A percentile compares a stretch with the other conserved stretches of the same genome.
Evolutionary conservation across 2,888 invertebrate genomes (phyloP).

Genomic region (Euproctis similis): DNA sequence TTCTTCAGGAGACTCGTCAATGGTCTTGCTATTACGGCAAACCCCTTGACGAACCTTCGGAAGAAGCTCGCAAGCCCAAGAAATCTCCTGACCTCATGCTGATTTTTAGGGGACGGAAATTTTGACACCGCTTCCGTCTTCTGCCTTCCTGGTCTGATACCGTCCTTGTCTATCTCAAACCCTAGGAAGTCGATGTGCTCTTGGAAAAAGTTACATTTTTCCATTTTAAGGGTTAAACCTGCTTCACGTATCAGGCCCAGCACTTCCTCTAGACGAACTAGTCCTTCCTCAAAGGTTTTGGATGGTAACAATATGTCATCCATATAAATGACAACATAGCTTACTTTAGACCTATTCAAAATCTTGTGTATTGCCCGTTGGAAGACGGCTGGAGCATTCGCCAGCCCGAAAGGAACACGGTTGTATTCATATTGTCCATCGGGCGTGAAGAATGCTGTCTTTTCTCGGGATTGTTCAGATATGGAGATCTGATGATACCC

Average conservation of each 20-base stretch:
- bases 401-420: conserved; percentile 21
- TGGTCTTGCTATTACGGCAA: not conserved
- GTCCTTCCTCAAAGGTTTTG: conserved; percentile 10
- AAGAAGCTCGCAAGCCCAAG: conserved; percentile 5
- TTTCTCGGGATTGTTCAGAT: conserved; percentile 11
- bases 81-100: conserved; percentile 4
- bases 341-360: conserved; percentile 5
- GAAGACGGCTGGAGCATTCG: conserved; percentile 21
- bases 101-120: conserved; percentile 8
- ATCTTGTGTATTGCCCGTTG: conserved; percentile 20
- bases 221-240: conserved; percentile 16
- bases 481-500: no score
- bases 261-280: conserved; percentile 11
- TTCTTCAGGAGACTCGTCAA: conserved; percentile 4
- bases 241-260: conserved; percentile 1
- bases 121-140: conserved; percentile 4
- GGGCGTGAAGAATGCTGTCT: conserved; percentile 22
- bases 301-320: conserved; percentile 23
- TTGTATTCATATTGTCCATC: conserved; percentile 19
- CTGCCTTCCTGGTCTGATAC: conserved; percentile 19
- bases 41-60: conserved; percentile 4
- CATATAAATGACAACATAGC: conserved; percentile 9
- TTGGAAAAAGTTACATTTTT: conserved; percentile 27
- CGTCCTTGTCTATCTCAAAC: conserved; percentile 16
- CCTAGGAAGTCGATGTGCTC: conserved; percentile 23